These are phyloP conservation scores for Oryctolagus cuniculus DNA, from an alignment of 2,113 vertebrate species.

Conservation along the genomic window DNA sequence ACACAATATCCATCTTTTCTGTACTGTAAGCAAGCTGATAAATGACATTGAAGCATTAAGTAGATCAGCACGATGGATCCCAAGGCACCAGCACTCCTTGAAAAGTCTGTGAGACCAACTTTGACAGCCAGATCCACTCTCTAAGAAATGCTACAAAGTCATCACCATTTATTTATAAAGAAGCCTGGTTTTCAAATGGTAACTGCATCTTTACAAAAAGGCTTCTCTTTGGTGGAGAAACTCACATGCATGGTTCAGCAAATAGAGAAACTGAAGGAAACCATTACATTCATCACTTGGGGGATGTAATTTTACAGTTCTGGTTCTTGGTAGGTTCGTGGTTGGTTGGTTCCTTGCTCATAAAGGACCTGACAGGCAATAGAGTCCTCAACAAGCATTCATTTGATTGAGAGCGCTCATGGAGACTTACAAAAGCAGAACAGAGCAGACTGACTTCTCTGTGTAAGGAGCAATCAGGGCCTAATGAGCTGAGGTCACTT, in stretches of 20 bases:
- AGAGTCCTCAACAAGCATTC: background rate
- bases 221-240: conserved; percentile 5
- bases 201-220: conserved; percentile 37
- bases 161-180: background rate
- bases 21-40: background rate
- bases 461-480: background rate
- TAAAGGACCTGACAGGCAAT: background rate
- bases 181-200: background rate
- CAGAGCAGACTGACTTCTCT: background rate
- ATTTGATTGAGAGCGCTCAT: background rate
- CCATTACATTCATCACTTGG: background rate
- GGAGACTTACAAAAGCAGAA: background rate
- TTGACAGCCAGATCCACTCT: background rate
- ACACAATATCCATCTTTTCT: background rate
- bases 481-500: background rate
- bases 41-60: background rate
- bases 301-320: background rate
- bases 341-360: background rate
- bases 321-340: background rate
- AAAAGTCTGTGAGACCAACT: background rate
- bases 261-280: background rate
- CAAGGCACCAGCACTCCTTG: background rate
- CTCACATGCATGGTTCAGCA: background rate
- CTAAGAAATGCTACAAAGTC: background rate
- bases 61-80: background rate